These are phyloP conservation scores for Lineus longissimus DNA, from an alignment of 1,140 invertebrate species.

Conservation along the genomic window DNA sequence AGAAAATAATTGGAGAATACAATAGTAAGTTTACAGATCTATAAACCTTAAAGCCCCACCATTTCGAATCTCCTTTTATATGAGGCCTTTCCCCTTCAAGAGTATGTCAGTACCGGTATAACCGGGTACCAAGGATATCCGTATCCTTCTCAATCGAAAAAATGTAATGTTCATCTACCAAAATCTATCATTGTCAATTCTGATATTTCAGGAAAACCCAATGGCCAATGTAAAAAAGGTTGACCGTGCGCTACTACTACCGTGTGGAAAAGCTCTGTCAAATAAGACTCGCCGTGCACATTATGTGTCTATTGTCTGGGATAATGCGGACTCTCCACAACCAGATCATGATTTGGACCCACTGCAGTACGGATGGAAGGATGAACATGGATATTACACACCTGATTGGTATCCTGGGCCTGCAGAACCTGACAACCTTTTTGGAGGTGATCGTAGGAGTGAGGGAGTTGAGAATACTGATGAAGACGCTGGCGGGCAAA, in stretches of 20 bases:
- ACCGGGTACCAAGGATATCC: no score
- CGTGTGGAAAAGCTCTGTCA: background rate
- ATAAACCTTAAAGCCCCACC: background rate
- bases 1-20: background rate
- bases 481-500: no score
- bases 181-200: background rate
- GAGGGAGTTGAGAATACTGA: no score
- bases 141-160: no score
- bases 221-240: constrained; percentile 4
- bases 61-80: no score
- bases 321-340: background rate
- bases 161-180: background rate
- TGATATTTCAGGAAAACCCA: background rate
- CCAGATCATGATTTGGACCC: background rate
- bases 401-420: constrained; percentile 1
- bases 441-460: background rate
- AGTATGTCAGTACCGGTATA: no score
- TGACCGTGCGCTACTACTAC: constrained; percentile 1
- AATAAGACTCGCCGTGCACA: background rate
- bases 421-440: background rate
- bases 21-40: background rate
- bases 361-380: constrained; percentile 4
- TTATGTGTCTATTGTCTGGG: constrained; percentile 1
- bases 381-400: background rate
- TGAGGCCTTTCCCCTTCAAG: no score